Conservation (phyloP, 2,113 vertebrate genomes). For the Synchiropus splendidus region DNA sequence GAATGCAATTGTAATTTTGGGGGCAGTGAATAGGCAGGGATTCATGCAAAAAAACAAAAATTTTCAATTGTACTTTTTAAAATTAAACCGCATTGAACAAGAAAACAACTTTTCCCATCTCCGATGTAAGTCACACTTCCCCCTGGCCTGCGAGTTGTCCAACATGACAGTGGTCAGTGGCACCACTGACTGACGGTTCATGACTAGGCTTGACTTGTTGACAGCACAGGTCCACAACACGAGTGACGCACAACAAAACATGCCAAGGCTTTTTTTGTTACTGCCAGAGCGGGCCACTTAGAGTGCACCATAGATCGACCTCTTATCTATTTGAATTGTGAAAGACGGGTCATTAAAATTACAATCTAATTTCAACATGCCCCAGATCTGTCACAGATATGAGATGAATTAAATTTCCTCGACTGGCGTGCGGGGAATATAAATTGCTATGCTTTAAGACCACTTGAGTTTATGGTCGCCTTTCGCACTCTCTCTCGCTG, state of each 20-base stretch:
- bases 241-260: too few species aligned
- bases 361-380: conserved; percentile 35
- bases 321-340: conserved; percentile 12
- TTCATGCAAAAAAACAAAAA: too few species aligned
- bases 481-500: conserved; percentile 2
- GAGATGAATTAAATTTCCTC: conserved; percentile 28
- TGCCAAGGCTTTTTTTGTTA: conserved; percentile 3
- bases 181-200: too few species aligned
- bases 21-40: too few species aligned
- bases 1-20: too few species aligned
- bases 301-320: conserved; percentile 23
- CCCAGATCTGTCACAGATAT: conserved; percentile 35
- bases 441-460: conserved; percentile 17
- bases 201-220: too few species aligned
- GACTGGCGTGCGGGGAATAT: conserved; percentile 20
- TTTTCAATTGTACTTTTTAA: too few species aligned
- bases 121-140: too few species aligned
- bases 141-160: conserved; percentile 5
- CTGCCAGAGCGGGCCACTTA: conserved; percentile 10
- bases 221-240: background rate
- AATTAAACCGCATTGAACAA: too few species aligned
- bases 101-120: too few species aligned
- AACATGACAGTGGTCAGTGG: too few species aligned
- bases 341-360: conserved; percentile 38
- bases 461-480: conserved; percentile 14